These are phyloP conservation scores for Andricus curvator DNA, from an alignment of 2,888 invertebrate genomes.

Conservation along the genomic window DNA sequence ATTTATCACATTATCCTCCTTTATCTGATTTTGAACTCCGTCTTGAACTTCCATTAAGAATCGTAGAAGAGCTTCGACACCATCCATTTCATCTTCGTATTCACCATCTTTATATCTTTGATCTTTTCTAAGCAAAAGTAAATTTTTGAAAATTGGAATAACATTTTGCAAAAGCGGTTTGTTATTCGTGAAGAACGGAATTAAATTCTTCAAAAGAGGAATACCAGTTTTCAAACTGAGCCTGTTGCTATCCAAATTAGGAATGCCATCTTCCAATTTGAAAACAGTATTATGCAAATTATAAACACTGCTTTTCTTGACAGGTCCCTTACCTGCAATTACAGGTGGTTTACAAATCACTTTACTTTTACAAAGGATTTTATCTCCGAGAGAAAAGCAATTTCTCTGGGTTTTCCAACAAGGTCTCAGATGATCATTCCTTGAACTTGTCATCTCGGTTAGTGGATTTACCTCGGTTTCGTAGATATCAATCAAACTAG, in stretches of 20 bases:
- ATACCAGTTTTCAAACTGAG: not conserved
- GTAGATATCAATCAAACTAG: not conserved
- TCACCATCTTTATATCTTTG: not conserved
- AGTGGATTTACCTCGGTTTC: not conserved
- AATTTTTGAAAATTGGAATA: not conserved
- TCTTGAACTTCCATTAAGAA: not conserved
- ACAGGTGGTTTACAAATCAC: not conserved
- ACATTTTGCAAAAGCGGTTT: not conserved
- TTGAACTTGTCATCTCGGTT: not conserved
- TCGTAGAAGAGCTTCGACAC: not conserved
- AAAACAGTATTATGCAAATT: not conserved
- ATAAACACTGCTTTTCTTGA: not conserved
- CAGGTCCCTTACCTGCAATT: not conserved
- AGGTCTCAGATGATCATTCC: not conserved
- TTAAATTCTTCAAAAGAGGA: not conserved
- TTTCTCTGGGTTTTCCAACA: not conserved
- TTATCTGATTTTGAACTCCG: not conserved
- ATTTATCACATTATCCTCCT: not conserved
- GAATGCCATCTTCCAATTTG: not conserved
- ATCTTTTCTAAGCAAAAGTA: not conserved
- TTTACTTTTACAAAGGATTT: not conserved
- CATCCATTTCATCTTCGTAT: not conserved
- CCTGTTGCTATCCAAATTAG: not conserved
- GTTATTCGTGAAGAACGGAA: not conserved
- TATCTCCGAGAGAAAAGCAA: not conserved